Evolutionary conservation across 1,140 invertebrate species (phyloP), one percentile per base, ranked within the genome.

Genomic region (Lordiphosa mommai): DNA sequence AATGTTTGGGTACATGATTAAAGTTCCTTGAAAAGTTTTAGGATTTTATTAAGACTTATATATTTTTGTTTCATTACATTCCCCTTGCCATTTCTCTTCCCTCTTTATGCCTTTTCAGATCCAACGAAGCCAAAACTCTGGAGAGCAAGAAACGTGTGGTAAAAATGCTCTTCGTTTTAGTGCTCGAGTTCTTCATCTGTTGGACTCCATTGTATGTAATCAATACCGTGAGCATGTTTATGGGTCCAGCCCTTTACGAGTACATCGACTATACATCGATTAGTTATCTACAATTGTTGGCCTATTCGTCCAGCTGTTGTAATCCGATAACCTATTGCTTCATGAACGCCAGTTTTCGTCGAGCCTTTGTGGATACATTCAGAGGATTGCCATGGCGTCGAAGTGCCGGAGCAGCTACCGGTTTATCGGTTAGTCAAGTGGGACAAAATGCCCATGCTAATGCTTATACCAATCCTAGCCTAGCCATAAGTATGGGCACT

Each of bases 321-420:
- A 97, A 98, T 88, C 96, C 96, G 0, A 96, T 98, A 72, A 97
- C 96, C 0, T 97, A 97, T 86, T 97, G 96, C 89, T 97, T 98
- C 91, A 96, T 98, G 95, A 97, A 97, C 88, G 97, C 89, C 90
- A 96, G 33, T 93, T 94, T 65, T 93, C 94, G 0, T 10, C 93
- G 94, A 48, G 94, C 94, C 0, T 97, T 97, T 74, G 90, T 95
- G 9, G 89, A 91, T 37, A 85, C 82, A 4, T 86, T 86, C 37
- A 76, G 76, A 49, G 82, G 71, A 1, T 16, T 87, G 37, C 84
- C 74, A 1, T 82, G 71, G 76, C 67, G 60, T 2, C 70, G 49
- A 0, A 37, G 44, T 0, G 12, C 14, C 7, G 44, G 44, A 0
- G 36, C 29, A 4, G 40, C n/a, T 0, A 32, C 16, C 0, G 50